Evolutionary conservation across 2,113 vertebrate species (phyloP), one percentile per base, ranked within the genome.

Genomic region (Himantopus leucocephalus): DNA sequence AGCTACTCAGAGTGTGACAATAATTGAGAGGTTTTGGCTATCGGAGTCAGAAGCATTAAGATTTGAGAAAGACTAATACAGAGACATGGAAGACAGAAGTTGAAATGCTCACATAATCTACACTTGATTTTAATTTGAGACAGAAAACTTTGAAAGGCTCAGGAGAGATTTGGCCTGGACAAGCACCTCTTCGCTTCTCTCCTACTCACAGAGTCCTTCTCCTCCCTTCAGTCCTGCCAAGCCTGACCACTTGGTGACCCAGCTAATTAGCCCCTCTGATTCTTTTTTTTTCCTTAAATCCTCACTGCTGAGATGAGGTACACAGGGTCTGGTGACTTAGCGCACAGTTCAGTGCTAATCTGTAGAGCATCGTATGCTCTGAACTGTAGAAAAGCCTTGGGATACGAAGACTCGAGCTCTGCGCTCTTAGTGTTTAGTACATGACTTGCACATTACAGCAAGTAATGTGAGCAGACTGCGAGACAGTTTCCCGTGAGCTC

Each of bases 11-110:
- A 82, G 67, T 37, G 48, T 80, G 90, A 93, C 80, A 88, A 39
- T 64, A 94, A 85, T 41, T 71, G 82, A 85, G 78, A 88, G 35
- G 45, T 85, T 96, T 93, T 86, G 85, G 92, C 75, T 93, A 62
- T 2, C 62, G 47, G 30, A 94, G 45, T 62, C 66, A 58, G 53
- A 60, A 90, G 48, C 78, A 82, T 41, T 79, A 73, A 52, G 66
- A 72, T 67, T 64, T 90, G 30, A 55, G 66, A 87, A 75, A 85
- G 52, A 75, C 50, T 45, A 70, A 14, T 30, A 76, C 8, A 66
- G 58, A 90, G 45, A 29, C 37, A 41, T 8, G 19, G 27, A 70
- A 75, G 39, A 56, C 47, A 59, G 55, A 78, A 79, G 26, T 1
- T 62, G 35, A 91, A 91, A 95, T 29, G 34, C 35, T 79, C 48